phyloP scores from a whole-genome alignment of 2,797 vertebrate species.

The Sebastes steindachneri region DNA sequence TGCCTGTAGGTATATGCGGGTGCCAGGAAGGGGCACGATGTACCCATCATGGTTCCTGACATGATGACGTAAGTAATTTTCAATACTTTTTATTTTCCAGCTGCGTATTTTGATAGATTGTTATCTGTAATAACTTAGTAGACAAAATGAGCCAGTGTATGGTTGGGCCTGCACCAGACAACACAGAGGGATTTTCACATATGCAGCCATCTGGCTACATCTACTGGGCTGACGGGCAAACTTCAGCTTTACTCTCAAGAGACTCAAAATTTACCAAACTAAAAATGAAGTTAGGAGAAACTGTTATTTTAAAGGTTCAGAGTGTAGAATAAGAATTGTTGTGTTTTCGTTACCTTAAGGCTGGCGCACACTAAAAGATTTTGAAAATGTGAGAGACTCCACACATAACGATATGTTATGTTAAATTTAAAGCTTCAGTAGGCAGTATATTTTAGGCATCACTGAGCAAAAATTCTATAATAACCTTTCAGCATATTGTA shows the following conservation, averaged over 20 bases:
- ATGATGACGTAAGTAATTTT: neutral
- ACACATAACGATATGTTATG: no score
- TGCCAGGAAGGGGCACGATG: neutral
- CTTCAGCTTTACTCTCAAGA: neutral
- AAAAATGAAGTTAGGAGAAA: neutral
- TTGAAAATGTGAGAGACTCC: no score
- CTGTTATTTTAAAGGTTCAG: neutral
- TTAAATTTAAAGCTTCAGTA: no score
- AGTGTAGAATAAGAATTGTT: no score
- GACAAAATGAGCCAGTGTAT: neutral
- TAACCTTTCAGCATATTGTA: no score
- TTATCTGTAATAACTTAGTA: neutral
- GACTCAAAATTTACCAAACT: neutral
- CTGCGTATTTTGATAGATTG: neutral
- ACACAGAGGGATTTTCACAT: neutral
- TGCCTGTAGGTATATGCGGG: neutral
- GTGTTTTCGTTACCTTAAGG: no score
- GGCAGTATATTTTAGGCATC: no score
- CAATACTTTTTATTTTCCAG: neutral
- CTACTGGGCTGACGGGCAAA: conserved; percentile 46
- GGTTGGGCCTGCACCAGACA: neutral
- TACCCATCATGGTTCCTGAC: neutral
- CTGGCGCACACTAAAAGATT: no score
- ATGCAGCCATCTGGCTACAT: conserved; percentile 50
- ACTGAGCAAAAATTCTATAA: no score